These are phyloP conservation scores for Ceratotherium simum DNA, from an alignment of 2,113 vertebrate genomes.

Conservation along the genomic window DNA sequence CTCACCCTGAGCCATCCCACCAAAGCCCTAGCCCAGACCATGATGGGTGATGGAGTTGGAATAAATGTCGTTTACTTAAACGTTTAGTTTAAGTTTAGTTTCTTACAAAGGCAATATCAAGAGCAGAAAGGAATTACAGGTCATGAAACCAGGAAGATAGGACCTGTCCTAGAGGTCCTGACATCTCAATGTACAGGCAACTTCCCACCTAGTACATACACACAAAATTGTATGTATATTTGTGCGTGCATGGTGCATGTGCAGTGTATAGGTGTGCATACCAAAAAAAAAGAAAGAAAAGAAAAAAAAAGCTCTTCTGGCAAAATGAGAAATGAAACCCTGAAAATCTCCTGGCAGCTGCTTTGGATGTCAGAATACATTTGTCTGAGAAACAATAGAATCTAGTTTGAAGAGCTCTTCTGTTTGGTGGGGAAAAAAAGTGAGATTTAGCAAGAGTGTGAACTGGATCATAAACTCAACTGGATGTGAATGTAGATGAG, in stretches of 20 bases:
- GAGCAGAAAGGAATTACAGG: not conserved
- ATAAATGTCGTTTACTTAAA: not conserved
- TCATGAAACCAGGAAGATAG: not conserved
- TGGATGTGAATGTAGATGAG: not conserved
- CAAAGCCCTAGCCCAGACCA: not conserved
- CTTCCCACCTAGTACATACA: not conserved
- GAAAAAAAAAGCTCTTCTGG: not conserved
- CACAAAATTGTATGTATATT: not conserved
- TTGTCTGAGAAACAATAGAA: not conserved
- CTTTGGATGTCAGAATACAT: not conserved
- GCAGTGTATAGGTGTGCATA: too few relatives aligned
- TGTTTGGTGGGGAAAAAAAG: not conserved
- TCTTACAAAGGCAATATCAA: not conserved
- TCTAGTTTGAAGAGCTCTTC: conserved; percentile 5
- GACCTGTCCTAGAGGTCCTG: not conserved
- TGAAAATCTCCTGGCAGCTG: not conserved
- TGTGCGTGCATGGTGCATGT: not conserved
- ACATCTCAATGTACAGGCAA: not conserved
- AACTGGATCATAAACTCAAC: not conserved
- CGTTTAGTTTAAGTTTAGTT: not conserved
- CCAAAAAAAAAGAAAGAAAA: not conserved
- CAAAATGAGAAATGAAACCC: not conserved
- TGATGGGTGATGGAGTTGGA: not conserved
- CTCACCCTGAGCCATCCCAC: not conserved
- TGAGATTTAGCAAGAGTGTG: not conserved